Percentiles rank a stretch among this genome's conserved stretches.
Evolutionary conservation across 2,797 vertebrate genomes (phyloP).

Genomic region (Emydoidea blandingii): DNA sequence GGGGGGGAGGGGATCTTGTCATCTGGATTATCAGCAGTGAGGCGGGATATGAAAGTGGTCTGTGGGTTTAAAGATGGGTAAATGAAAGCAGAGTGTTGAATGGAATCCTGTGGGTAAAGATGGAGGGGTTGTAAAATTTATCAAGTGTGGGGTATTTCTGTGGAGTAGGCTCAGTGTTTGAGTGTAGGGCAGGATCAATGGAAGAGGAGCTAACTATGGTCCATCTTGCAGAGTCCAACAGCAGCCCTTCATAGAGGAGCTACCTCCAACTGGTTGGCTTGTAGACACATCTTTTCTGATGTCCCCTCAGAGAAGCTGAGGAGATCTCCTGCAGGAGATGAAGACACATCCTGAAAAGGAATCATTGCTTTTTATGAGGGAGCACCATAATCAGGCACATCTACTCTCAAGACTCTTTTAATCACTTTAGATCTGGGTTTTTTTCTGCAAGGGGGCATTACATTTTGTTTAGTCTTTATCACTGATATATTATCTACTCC

Average conservation of each 20-base stretch:
- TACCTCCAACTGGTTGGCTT: background rate
- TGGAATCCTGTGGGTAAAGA: background rate
- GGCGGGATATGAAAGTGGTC: no score
- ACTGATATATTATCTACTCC: background rate
- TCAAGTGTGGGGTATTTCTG: background rate
- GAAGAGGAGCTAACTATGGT: background rate
- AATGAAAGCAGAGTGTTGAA: background rate
- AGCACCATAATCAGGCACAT: background rate
- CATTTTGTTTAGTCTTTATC: background rate
- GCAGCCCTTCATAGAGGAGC: background rate
- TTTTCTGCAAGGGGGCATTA: background rate
- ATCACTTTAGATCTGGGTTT: background rate
- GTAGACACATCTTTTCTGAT: background rate
- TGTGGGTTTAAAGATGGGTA: no score
- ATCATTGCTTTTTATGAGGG: background rate
- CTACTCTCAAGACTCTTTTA: background rate
- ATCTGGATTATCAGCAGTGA: no score
- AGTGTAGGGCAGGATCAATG: background rate
- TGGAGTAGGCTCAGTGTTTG: background rate
- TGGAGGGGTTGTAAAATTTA: background rate
- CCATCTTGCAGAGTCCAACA: background rate
- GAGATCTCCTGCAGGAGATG: background rate
- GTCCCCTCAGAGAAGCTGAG: background rate
- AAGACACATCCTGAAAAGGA: background rate
- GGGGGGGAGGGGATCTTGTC: no score